Percentiles rank a stretch among this genome's conserved stretches.
Conservation (phyloP, 2,113 vertebrate species). For the Pelvicachromis taeniatus region DNA sequence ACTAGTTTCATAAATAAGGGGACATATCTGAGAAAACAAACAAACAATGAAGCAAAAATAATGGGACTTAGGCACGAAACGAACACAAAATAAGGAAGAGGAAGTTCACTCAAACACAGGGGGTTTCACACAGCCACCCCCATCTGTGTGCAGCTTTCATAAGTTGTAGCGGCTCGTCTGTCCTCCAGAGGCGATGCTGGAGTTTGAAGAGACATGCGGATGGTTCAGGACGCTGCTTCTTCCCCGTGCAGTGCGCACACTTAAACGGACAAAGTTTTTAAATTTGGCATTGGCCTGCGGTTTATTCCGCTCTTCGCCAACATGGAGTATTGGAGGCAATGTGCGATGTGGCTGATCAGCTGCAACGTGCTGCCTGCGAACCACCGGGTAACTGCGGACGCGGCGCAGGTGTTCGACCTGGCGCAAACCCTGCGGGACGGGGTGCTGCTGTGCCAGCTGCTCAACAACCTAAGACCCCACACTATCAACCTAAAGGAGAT, state of each 20-base stretch:
- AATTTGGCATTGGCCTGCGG: not conserved
- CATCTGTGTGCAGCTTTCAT: not conserved
- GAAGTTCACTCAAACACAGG: slow-evolving; percentile 8
- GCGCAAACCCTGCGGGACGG: slow-evolving; percentile 91
- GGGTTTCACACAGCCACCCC: not conserved
- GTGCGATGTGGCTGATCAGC: slow-evolving; percentile 87
- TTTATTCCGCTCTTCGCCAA: not conserved
- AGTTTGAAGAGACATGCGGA: not conserved
- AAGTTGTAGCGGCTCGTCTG: not conserved
- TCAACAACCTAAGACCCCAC: slow-evolving; percentile 83
- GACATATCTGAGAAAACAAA: not conserved
- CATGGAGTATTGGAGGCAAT: slow-evolving; percentile 91
- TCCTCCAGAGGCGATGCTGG: slow-evolving; percentile 14
- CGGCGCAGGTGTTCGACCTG: slow-evolving; percentile 89
- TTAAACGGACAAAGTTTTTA: not conserved
- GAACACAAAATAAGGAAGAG: slow-evolving; percentile 23
- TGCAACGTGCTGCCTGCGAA: slow-evolving; percentile 86
- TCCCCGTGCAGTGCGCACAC: not conserved
- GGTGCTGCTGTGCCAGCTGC: slow-evolving; percentile 87
- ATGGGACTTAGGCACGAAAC: not conserved
- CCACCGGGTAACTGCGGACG: slow-evolving; percentile 86
- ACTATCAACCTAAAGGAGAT: slow-evolving; percentile 89
- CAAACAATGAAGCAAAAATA: not conserved
- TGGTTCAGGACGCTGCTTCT: not conserved
- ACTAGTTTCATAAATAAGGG: not conserved